Evolutionary conservation across 1,140 invertebrate genomes (phyloP), one percentile per base, ranked within the genome.

Genomic region (Drepana arcuata): DNA sequence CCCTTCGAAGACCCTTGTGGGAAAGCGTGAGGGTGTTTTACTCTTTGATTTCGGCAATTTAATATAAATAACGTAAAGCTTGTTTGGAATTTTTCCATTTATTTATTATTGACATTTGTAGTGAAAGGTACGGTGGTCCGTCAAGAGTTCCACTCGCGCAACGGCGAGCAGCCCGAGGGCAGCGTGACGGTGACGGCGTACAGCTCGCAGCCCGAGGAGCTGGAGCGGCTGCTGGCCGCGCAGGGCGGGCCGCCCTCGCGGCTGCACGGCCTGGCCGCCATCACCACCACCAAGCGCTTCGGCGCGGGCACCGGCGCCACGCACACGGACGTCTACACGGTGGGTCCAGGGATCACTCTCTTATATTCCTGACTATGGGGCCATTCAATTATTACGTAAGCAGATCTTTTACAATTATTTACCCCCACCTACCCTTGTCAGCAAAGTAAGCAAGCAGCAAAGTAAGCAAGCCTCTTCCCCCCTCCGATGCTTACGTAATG

Each of bases 71-170:
- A n/a, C n/a, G n/a, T n/a, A n/a, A n/a, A n/a, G n/a, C n/a, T n/a
- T n/a, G n/a, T n/a, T n/a, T n/a, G n/a, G n/a, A n/a, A n/a, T n/a
- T n/a, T n/a, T n/a, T n/a, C n/a, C n/a, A n/a, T n/a, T n/a, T n/a
- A n/a, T n/a, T n/a, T n/a, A n/a, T n/a, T n/a, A n/a, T n/a, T n/a
- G n/a, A n/a, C n/a, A n/a, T n/a, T n/a, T n/a, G 40, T 70, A 90
- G 89, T 89, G 63, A 88, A 88, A 84, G 88, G 88, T 36, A 88
- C 87, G 34, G 85, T 89, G 36, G 84, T 89, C 34, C 85, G 81
- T 30, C 85, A 89, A 75, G 86, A 90, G 67, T 87, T 85, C 59
- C 88, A 88, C 60, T 86, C 88, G 27, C 86, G 88, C 53, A 89
- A 88, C 68, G 89, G 88, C 28, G 77, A 87, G 18, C 85, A 88